A percentile compares a stretch with the other conserved stretches of the same genome.
These are phyloP conservation scores for Protomyctophum bolini DNA, from an alignment of 2,113 vertebrate species.

Conservation along the genomic window DNA sequence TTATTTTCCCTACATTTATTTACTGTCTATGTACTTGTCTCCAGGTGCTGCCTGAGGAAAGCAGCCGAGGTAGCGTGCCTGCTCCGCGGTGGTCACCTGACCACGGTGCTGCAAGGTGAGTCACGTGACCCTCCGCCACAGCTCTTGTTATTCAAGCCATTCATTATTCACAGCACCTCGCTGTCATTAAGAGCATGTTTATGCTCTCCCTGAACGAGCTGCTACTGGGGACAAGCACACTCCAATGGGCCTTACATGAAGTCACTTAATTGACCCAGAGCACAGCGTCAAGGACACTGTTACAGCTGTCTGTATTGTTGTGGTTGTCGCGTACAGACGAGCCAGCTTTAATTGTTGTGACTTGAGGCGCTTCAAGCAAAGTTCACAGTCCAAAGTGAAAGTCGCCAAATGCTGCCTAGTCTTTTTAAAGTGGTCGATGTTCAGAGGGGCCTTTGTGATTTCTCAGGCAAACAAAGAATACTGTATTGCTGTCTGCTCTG, in stretches of 20 bases:
- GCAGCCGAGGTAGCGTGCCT: conserved; percentile 85
- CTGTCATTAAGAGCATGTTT: conserved; percentile 55
- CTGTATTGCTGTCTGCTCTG: too few species aligned
- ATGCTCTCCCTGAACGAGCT: conserved; percentile 43
- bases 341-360: not conserved
- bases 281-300: conserved; percentile 8
- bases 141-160: conserved; percentile 57
- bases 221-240: conserved; percentile 22
- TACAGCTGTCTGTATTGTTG: conserved; percentile 6
- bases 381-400: too few species aligned
- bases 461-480: too few species aligned
- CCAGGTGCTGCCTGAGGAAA: conserved; percentile 88
- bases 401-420: too few species aligned
- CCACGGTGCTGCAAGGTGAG: conserved; percentile 91
- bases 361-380: not conserved
- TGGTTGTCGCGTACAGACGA: not conserved
- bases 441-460: too few species aligned
- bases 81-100: conserved; percentile 83
- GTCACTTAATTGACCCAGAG: conserved; percentile 22
- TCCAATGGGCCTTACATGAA: conserved; percentile 35
- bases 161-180: conserved; percentile 58
- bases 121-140: conserved; percentile 37
- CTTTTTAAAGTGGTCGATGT: too few species aligned
- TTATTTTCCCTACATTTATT: too few species aligned
- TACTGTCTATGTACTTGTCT: not conserved